These are phyloP conservation scores for Gerosis bhagava DNA, from an alignment of 2,888 invertebrate species.

Conservation along the genomic window DNA sequence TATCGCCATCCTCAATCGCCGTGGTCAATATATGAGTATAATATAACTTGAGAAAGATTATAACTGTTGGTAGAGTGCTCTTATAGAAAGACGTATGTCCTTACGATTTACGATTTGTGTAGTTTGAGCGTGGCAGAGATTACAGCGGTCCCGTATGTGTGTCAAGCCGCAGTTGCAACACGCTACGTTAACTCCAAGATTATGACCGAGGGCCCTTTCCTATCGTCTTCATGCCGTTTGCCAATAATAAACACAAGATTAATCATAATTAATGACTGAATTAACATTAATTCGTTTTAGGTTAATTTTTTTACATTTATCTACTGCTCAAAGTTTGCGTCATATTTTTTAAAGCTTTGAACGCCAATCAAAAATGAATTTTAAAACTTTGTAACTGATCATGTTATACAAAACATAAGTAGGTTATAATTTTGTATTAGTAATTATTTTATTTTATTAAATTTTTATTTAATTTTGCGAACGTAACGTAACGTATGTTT, in stretches of 20 bases:
- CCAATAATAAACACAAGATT: conserved; percentile 2
- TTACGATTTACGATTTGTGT: conserved; percentile 33
- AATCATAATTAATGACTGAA: background rate
- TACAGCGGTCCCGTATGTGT: conserved; percentile 61
- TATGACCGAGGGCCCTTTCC: conserved; percentile 69
- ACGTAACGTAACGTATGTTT: no score
- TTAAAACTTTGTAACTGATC: no score
- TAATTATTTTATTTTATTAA: no score
- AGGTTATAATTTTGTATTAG: no score
- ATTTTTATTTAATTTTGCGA: no score
- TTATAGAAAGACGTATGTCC: conserved; percentile 26
- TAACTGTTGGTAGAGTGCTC: conserved; percentile 2
- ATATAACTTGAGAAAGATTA: conserved; percentile 13
- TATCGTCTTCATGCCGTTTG: conserved; percentile 37
- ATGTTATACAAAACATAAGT: no score
- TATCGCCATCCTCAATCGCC: conserved; percentile 5
- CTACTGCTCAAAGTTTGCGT: no score
- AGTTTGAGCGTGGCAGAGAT: conserved; percentile 44
- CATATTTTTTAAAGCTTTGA: no score
- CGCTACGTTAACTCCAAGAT: conserved; percentile 51
- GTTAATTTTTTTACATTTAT: no score
- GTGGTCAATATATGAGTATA: no score
- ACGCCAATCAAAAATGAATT: no score
- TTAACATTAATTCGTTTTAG: no score
- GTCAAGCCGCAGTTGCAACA: conserved; percentile 71